phyloP scores from a whole-genome alignment of 2,797 vertebrate genomes.

The Leptatherina wallacei region DNA sequence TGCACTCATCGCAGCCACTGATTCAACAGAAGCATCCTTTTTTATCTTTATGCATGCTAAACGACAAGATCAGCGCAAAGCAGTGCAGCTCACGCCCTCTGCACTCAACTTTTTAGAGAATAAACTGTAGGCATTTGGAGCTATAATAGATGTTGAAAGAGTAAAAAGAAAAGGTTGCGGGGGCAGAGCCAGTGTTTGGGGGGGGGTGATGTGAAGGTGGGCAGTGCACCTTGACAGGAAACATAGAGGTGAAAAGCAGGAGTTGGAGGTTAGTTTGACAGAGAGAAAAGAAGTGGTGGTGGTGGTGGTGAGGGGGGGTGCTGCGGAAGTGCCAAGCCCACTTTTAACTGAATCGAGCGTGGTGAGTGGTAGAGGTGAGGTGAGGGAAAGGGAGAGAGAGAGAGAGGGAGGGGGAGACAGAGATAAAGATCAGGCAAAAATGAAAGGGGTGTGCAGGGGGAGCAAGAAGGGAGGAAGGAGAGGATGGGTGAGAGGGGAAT shows the following conservation, averaged over 20 bases:
- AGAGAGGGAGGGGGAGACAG: slow-evolving; percentile 52
- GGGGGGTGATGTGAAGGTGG: slow-evolving; percentile 20
- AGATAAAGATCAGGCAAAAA: slow-evolving; percentile 72
- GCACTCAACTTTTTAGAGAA: slow-evolving; percentile 50
- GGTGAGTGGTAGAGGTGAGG: slow-evolving; percentile 54
- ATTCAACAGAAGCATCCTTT: background rate
- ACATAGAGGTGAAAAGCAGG: slow-evolving; percentile 76
- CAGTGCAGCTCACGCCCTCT: slow-evolving; percentile 43
- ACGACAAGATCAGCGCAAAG: slow-evolving; percentile 33
- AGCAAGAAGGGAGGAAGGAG: slow-evolving; percentile 76
- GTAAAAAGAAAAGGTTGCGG: slow-evolving; percentile 63
- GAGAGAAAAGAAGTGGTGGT: slow-evolving; percentile 60
- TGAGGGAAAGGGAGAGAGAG: slow-evolving; percentile 16
- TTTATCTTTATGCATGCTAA: background rate
- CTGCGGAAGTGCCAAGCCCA: slow-evolving; percentile 72
- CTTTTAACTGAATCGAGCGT: slow-evolving; percentile 75
- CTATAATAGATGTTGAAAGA: slow-evolving; percentile 68
- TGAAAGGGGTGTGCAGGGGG: slow-evolving; percentile 64
- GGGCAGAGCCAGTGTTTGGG: slow-evolving; percentile 56
- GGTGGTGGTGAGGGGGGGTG: background rate
- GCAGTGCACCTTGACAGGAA: slow-evolving; percentile 82
- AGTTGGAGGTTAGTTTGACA: slow-evolving; percentile 78
- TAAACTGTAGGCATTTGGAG: slow-evolving; percentile 59
- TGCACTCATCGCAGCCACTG: background rate
- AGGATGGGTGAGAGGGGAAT: slow-evolving; percentile 83